phyloP scores from a whole-genome alignment of 1,140 invertebrate species.

The Sminthurides bifidus region DNA sequence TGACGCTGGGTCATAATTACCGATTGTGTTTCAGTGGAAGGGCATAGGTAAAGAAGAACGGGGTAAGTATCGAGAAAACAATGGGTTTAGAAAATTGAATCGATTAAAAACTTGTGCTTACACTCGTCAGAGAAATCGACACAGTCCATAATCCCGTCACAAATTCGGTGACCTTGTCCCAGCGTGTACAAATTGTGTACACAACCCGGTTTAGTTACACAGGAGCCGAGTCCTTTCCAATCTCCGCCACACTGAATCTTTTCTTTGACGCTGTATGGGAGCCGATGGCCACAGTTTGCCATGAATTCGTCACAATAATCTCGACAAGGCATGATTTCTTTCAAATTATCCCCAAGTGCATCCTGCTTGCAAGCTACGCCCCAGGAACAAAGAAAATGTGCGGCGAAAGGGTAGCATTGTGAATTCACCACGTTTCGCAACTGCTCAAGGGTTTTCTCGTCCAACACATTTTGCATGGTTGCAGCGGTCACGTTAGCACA shows the following conservation, averaged over 20 bases:
- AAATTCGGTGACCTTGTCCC: constrained; percentile 59
- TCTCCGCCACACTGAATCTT: constrained; percentile 64
- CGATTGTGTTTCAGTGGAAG: too few relatives aligned
- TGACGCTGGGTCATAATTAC: too few relatives aligned
- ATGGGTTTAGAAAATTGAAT: neutral
- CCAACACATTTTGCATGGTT: constrained; percentile 16
- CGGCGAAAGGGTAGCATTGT: constrained; percentile 31
- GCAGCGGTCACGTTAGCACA: constrained; percentile 22
- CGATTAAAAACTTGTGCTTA: constrained; percentile 8
- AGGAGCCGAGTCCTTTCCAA: constrained; percentile 53
- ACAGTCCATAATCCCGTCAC: constrained; percentile 76
- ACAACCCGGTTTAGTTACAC: constrained; percentile 63
- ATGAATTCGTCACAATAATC: constrained; percentile 76
- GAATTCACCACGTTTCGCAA: constrained; percentile 20
- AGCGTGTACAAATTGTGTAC: constrained; percentile 54
- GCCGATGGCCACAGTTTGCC: constrained; percentile 59
- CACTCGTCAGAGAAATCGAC: constrained; percentile 65
- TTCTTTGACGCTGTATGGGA: constrained; percentile 55
- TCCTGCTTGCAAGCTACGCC: constrained; percentile 23
- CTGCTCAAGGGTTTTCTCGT: constrained; percentile 17
- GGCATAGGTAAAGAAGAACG: too few relatives aligned
- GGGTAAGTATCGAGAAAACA: neutral
- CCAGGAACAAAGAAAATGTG: constrained; percentile 30
- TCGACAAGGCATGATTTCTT: constrained; percentile 58
- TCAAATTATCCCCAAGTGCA: constrained; percentile 10